Evolutionary conservation across 2,888 invertebrate species (phyloP), one percentile per base, ranked within the genome.

Genomic region (Temnothorax rugatulus): DNA sequence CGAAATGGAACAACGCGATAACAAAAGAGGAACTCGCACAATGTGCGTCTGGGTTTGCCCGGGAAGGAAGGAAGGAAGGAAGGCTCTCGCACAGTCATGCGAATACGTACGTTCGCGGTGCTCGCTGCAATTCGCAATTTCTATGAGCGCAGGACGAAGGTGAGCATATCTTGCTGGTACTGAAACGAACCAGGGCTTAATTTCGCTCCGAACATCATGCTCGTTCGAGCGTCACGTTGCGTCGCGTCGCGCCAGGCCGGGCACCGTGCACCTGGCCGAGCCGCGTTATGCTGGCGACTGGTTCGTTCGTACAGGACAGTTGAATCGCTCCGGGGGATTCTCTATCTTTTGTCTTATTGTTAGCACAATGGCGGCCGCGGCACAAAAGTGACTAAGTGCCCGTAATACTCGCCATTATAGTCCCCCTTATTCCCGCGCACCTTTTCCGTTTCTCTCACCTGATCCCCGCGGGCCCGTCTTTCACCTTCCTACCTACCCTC

Each of bases 351-450:
- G 94, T 94, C 92, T 93, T 54, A 54, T 54, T 54, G 52, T 54
- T 88, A 88, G 91, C 88, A 94, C 94, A 94, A 94, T 94, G 89
- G 91, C 89, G 90, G 86, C 89, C 88, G 87, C 88, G 88, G 91
- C 90, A 93, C 93, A 93, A 93, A 93, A 93, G 93, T 93, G 93
- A 93, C 93, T 93, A 93, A 93, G 93, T 93, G 93, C 92, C 91
- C 91, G 92, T 93, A 92, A 93, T 93, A 93, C 92, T 89, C 91
- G 90, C 91, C 90, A 93, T 93, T 93, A 93, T 93, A 90, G 86
- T 88, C 88, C 90, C 87, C 89, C 87, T 68, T 88, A 79, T 86
- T 87, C 77, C 68, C 73, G 66, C 69, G 38, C 73, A 81, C 25
- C 69, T 21, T 82, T 75, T 73, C 86, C 61, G 68, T 69, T 44